A percentile compares a stretch with the other conserved stretches of the same genome.
phyloP scores from a whole-genome alignment of 1,140 invertebrate species.

The Zaprionus nigranus region DNA sequence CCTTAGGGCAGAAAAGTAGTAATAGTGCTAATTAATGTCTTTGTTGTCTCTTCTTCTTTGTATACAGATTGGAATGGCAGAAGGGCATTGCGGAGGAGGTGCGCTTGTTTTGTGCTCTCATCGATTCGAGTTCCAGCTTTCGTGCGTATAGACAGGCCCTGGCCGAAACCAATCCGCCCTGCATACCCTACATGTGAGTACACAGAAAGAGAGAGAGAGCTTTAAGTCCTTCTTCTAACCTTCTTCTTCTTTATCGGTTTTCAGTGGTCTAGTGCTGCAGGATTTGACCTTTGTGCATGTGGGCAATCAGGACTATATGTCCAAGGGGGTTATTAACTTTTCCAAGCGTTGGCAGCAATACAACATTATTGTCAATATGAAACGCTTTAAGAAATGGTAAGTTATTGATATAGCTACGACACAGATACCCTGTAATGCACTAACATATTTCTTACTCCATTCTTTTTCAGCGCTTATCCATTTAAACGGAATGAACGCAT shows the following conservation, averaged over 20 bases:
- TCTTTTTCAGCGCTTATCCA: slow-evolving; percentile 87
- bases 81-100: slow-evolving; percentile 96
- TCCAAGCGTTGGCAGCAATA: slow-evolving; percentile 99
- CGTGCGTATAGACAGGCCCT: slow-evolving; percentile 96
- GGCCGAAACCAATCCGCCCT: slow-evolving; percentile 97
- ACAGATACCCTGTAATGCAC: background rate
- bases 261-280: slow-evolving; percentile 97
- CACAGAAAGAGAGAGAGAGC: slow-evolving; percentile 47
- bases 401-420: slow-evolving; percentile 44
- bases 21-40: too few species aligned
- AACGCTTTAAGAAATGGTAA: slow-evolving; percentile 97
- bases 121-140: slow-evolving; percentile 98
- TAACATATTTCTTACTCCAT: background rate
- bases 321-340: slow-evolving; percentile 97
- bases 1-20: too few species aligned
- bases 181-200: slow-evolving; percentile 98
- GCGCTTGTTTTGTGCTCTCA: slow-evolving; percentile 97
- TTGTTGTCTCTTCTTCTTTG: background rate
- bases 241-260: slow-evolving; percentile 73
- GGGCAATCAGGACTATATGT: slow-evolving; percentile 95
- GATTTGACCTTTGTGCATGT: slow-evolving; percentile 99
- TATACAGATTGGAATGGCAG: slow-evolving; percentile 95
- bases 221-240: background rate
- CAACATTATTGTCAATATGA: slow-evolving; percentile 98
- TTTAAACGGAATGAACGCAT: slow-evolving; percentile 97